Base-by-base conservation (phyloP, 2,797 vertebrate genomes). In the Hypotaenidia okinawae region DNA sequence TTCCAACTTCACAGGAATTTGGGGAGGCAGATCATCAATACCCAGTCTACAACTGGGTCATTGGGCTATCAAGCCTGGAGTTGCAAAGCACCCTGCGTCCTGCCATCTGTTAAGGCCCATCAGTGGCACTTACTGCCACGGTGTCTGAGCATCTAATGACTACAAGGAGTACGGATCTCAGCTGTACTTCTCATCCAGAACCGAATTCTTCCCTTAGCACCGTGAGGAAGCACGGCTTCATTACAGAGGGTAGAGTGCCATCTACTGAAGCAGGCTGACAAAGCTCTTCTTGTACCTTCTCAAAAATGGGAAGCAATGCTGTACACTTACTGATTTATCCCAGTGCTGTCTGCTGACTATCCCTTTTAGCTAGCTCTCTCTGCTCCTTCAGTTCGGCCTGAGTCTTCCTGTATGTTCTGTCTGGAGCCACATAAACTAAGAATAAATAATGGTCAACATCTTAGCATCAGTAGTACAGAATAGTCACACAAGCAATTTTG, bases 211-310 rank as follows among this genome's bases (percentile, higher is more conserved):
- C 57, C 14, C 54, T 58, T 7, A 55, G 23, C 21, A 0, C n/a
- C 2, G 28, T 2, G 27, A 82, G 72, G 83, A 35, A 55, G 57
- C n/a, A 1, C 5, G 49, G n/a, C n/a, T 67, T 49, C 93, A 95
- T 70, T 54, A 45, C 77, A 94, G 80, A 84, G 95, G 68, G 52
- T 47, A 93, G 67, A 92, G 90, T 97, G 96, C 96, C 96, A 97
- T 63, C 96, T 96, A 67, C 93, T 47, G 35, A 22, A 30, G 2
- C 47, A 69, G 90, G 55, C 81, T 23, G 63, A 22, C 86, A 33
- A 12, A 1, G 15, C n/a, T 32, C 1, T 10, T 45, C 33, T 21
- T 16, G 33, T 23, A 12, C 28, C 49, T 78, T 57, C 58, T 68
- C 57, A 41, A n/a, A 22, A 63, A 25, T 0, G 7, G 0, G 52